Evolutionary conservation across 2,797 vertebrate species (phyloP).

Genomic region (Todus mexicanus): DNA sequence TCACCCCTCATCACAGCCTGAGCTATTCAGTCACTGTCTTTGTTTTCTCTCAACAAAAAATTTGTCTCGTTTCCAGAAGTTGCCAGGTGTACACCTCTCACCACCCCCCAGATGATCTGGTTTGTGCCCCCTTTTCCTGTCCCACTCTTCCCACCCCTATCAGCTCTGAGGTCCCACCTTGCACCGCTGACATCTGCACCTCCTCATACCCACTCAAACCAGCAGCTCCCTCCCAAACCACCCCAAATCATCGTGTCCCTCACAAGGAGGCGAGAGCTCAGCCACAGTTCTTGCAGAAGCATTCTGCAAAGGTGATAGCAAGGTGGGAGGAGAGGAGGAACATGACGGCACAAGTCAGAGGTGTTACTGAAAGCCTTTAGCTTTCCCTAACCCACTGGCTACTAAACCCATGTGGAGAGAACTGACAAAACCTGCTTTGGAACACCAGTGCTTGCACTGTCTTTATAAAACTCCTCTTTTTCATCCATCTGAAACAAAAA

Average conservation of each 20-base stretch:
- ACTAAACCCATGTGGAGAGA: background rate
- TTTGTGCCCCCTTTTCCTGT: background rate
- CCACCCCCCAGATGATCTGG: background rate
- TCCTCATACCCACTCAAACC: background rate
- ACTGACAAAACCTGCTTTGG: background rate
- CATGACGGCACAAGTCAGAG: background rate
- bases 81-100: background rate
- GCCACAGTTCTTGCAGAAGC: background rate
- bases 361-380: background rate
- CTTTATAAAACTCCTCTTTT: background rate
- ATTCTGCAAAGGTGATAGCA: background rate
- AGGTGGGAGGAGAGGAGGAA: background rate
- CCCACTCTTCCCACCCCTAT: background rate
- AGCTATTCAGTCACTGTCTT: background rate
- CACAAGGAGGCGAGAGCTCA: rapidly evolving
- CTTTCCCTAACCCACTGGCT: background rate
- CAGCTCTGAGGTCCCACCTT: background rate
- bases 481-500: background rate
- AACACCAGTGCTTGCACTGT: background rate
- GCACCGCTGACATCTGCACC: rapidly evolving
- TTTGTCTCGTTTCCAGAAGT: background rate
- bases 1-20: background rate
- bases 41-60: background rate
- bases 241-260: rapidly evolving
- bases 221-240: background rate